A percentile compares a stretch with the other conserved stretches of the same genome.
These are phyloP conservation scores for Arrhopalites spinosus DNA, from an alignment of 2,888 invertebrate genomes.

Conservation along the genomic window DNA sequence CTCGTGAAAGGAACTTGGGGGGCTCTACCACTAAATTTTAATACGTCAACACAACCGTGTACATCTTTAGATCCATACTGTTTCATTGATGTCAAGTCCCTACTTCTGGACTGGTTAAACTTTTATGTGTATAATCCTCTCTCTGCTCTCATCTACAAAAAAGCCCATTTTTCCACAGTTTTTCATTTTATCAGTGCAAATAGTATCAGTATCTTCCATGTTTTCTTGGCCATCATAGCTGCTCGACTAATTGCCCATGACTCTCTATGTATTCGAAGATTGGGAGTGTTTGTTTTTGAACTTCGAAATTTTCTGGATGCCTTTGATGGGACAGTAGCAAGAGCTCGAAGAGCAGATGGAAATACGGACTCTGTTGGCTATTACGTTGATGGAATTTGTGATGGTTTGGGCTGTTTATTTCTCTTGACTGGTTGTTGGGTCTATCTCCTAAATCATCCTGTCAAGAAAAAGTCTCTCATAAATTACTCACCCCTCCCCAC, in stretches of 20 bases:
- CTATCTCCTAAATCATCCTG: slow-evolving; percentile 74
- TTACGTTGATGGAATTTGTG: slow-evolving; percentile 81
- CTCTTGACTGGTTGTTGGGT: slow-evolving; percentile 72
- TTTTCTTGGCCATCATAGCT: slow-evolving; percentile 74
- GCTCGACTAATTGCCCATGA: slow-evolving; percentile 77
- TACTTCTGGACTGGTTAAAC: slow-evolving; percentile 81
- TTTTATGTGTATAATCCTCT: slow-evolving; percentile 81
- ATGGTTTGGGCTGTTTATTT: slow-evolving; percentile 75
- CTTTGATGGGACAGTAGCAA: slow-evolving; percentile 83
- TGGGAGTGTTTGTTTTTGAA: slow-evolving; percentile 78
- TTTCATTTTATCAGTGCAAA: slow-evolving; percentile 74
- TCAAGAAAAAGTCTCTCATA: slow-evolving; percentile 66
- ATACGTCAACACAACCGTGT: slow-evolving; percentile 3
- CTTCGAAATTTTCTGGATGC: slow-evolving; percentile 82
- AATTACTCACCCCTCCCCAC: slow-evolving; percentile 28
- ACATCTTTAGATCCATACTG: slow-evolving; percentile 71
- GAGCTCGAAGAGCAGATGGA: slow-evolving; percentile 64
- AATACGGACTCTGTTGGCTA: slow-evolving; percentile 68
- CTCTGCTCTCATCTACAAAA: slow-evolving; percentile 73
- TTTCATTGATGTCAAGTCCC: slow-evolving; percentile 79
- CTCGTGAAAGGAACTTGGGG: slow-evolving; percentile 1
- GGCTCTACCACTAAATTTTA: slow-evolving; percentile 27
- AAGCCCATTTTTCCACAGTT: slow-evolving; percentile 67
- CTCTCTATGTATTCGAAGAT: slow-evolving; percentile 70
- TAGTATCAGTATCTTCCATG: slow-evolving; percentile 79